These are phyloP conservation scores for Chiloscyllium punctatum DNA, from an alignment of 2,797 vertebrate genomes.

Conservation along the genomic window DNA sequence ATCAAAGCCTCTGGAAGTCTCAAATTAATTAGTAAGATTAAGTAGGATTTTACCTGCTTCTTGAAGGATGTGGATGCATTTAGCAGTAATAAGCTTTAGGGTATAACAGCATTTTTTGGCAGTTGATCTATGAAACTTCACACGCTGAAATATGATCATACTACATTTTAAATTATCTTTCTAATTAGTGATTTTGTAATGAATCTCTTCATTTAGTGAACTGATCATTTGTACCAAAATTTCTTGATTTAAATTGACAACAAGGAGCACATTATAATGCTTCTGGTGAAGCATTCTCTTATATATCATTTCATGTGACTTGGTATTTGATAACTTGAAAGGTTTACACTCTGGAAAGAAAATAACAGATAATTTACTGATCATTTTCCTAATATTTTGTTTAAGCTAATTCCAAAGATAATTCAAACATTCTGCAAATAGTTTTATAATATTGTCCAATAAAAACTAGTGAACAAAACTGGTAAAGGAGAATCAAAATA, in stretches of 20 bases:
- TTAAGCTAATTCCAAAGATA: not conserved
- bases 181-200: not conserved
- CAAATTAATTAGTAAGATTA: constrained; percentile 70
- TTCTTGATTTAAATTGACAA: not conserved
- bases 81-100: not conserved
- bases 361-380: constrained; percentile 2
- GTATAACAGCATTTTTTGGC: not conserved
- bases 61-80: constrained; percentile 45
- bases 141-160: not conserved
- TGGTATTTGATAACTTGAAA: not conserved
- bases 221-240: not conserved
- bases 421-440: not conserved
- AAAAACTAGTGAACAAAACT: not conserved
- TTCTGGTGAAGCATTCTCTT: not conserved
- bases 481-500: no score
- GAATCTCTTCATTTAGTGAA: not conserved
- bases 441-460: not conserved
- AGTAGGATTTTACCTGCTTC: constrained; percentile 59
- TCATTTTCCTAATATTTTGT: not conserved
- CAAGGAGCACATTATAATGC: not conserved
- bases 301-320: not conserved
- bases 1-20: constrained; percentile 67
- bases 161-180: not conserved
- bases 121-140: not conserved
- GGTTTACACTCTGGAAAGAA: not conserved